Percentiles rank a stretch among this genome's conserved stretches.
Evolutionary conservation across 2,113 vertebrate species (phyloP).

Genomic region (Talpa occidentalis): DNA sequence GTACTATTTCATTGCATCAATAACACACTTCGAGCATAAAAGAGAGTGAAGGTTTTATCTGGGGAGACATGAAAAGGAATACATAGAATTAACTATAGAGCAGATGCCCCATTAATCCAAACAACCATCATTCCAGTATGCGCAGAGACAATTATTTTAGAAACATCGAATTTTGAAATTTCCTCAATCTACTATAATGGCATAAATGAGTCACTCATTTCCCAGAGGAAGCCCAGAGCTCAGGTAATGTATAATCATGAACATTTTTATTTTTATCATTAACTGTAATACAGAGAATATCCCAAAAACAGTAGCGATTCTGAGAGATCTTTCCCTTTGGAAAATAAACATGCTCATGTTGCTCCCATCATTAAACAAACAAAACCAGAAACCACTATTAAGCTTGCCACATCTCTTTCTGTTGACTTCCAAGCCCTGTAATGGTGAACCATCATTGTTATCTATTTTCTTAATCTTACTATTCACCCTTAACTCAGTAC

Average conservation of each 20-base stretch:
- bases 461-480: not conserved
- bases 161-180: slow-evolving; percentile 48
- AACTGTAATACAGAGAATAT: slow-evolving; percentile 19
- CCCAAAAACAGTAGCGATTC: not conserved
- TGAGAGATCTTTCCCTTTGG: not conserved
- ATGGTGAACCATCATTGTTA: not conserved
- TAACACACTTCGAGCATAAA: not conserved
- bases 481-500: not conserved
- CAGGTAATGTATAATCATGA: slow-evolving; percentile 23
- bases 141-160: slow-evolving; percentile 59
- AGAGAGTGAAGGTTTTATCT: not conserved
- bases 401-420: not conserved
- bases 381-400: not conserved
- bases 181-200: not conserved
- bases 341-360: not conserved
- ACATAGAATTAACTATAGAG: slow-evolving; percentile 31
- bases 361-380: not conserved
- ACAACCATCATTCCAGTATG: not conserved
- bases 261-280: slow-evolving; percentile 59
- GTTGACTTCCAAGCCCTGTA: not conserved
- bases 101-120: slow-evolving; percentile 57
- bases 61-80: slow-evolving; percentile 42
- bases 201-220: slow-evolving; percentile 20
- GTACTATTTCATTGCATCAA: not conserved
- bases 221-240: not conserved